Percentiles rank a stretch among this genome's conserved stretches.
Evolutionary conservation across 2,113 vertebrate genomes (phyloP).

Genomic region (Hemicordylus capensis): DNA sequence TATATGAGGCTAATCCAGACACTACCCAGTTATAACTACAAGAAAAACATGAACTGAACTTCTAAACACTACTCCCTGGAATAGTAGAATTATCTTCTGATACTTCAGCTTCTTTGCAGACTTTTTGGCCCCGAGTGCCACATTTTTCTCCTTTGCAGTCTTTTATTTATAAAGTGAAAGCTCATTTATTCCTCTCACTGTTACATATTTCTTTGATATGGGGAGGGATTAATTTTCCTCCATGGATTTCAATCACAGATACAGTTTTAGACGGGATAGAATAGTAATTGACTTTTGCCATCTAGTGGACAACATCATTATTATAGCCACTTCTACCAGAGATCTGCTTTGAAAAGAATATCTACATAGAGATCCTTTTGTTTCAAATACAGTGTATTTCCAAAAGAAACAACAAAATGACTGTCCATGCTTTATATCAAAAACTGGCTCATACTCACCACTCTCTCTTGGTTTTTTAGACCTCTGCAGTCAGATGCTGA

Average conservation of each 20-base stretch:
- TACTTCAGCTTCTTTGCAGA: not conserved
- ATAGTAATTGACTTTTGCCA: constrained; percentile 59
- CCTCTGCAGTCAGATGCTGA: not conserved
- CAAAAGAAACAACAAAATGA: not conserved
- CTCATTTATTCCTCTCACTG: not conserved
- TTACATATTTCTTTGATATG: not conserved
- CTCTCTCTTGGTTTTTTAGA: not conserved
- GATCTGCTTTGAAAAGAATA: not conserved
- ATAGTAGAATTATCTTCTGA: not conserved
- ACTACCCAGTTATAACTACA: too few species aligned
- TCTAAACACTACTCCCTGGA: not conserved
- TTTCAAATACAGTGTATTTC: not conserved
- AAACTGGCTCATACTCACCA: not conserved
- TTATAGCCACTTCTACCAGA: not conserved
- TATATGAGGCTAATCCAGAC: too few species aligned
- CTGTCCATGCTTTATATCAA: not conserved
- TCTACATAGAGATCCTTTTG: not conserved
- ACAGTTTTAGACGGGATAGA: constrained; percentile 20
- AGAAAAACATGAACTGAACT: too few species aligned
- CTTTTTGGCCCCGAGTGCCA: not conserved
- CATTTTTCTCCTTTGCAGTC: not conserved
- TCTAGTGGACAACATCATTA: constrained; percentile 59
- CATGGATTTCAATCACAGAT: rapidly evolving
- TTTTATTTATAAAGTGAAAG: not conserved
- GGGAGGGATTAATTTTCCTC: not conserved